phyloP scores from a whole-genome alignment of 2,888 invertebrate genomes.

The Dynastes hyllus region DNA sequence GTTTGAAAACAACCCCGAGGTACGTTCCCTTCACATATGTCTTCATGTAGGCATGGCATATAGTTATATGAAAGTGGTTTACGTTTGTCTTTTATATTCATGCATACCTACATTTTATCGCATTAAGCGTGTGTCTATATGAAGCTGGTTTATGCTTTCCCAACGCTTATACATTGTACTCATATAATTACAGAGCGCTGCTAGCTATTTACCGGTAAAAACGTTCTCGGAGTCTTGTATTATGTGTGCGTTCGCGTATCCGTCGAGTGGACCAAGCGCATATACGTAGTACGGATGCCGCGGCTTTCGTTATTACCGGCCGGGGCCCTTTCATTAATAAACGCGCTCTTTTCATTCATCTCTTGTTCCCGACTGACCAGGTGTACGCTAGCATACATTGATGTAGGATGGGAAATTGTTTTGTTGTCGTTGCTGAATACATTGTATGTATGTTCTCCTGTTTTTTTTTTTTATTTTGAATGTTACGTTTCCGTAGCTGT shows the following conservation, averaged over 20 bases:
- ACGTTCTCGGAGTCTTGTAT: conserved; percentile 4
- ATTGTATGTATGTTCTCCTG: no score
- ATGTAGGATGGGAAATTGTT: no score
- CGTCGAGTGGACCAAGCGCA: not conserved
- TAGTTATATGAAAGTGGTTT: no score
- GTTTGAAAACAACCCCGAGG: conserved; percentile 21
- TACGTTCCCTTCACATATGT: not conserved
- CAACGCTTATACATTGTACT: conserved; percentile 1
- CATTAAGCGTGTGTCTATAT: not conserved
- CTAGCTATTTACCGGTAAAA: conserved; percentile 4
- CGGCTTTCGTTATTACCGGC: not conserved
- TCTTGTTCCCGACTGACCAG: conserved; percentile 32
- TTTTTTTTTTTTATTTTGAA: no score
- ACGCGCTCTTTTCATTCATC: conserved; percentile 32
- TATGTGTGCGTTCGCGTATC: not conserved
- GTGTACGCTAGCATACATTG: not conserved
- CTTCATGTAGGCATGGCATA: not conserved
- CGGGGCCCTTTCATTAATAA: conserved; percentile 28
- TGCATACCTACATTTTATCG: conserved; percentile 13
- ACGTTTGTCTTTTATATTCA: not conserved
- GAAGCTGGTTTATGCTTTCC: not conserved
- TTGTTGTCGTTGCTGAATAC: no score
- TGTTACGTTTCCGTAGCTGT: no score
- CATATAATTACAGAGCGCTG: conserved; percentile 30
- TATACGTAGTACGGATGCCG: conserved; percentile 9